These are phyloP conservation scores for Delichon dasypus DNA, from an alignment of 2,797 vertebrate genomes.

Conservation along the genomic window DNA sequence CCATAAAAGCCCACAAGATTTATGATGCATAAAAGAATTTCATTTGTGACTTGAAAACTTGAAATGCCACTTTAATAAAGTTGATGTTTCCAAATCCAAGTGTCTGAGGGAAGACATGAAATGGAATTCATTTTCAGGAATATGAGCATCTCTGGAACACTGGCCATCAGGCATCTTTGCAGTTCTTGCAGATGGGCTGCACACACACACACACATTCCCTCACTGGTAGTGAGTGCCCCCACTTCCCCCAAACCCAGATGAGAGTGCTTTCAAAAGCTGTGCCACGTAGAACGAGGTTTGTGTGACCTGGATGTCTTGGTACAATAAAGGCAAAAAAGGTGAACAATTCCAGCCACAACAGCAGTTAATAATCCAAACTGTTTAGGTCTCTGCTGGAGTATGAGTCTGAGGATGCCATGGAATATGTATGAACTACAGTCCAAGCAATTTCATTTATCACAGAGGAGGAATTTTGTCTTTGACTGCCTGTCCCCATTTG, in stretches of 20 bases:
- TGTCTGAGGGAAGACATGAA: not conserved
- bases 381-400: not conserved
- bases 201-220: not conserved
- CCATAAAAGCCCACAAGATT: slow-evolving; percentile 27
- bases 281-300: not conserved
- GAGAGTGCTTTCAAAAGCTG: not conserved
- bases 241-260: not conserved
- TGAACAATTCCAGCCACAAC: not conserved
- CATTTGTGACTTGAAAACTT: not conserved
- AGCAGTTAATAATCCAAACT: slow-evolving; percentile 2
- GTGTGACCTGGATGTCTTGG: not conserved
- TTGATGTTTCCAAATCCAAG: not conserved
- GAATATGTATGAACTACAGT: slow-evolving; percentile 6
- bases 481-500: not conserved
- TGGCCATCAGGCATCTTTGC: not conserved
- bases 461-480: not conserved
- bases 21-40: slow-evolving; percentile 27
- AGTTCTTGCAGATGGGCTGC: not conserved
- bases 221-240: not conserved
- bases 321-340: not conserved
- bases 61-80: not conserved
- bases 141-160: not conserved
- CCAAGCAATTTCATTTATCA: slow-evolving; percentile 28
- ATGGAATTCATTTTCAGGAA: not conserved
- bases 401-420: not conserved